Evolutionary conservation across 2,113 vertebrate genomes (phyloP).

Genomic region (Daubentonia madagascariensis): DNA sequence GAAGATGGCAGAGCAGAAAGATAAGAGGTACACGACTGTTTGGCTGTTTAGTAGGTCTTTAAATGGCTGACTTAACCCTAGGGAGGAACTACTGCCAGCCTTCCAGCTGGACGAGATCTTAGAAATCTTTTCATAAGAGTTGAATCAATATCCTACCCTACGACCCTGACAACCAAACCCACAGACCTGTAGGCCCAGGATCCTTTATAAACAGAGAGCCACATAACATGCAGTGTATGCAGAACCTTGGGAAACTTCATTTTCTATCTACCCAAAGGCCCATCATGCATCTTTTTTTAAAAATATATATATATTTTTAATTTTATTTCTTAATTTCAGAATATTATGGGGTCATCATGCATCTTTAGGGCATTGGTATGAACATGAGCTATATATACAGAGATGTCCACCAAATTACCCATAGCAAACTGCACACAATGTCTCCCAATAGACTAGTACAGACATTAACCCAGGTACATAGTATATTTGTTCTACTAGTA

Average conservation of each 20-base stretch:
- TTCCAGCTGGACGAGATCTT: not conserved
- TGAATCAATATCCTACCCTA: too few species aligned
- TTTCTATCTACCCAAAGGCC: not conserved
- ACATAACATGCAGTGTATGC: not conserved
- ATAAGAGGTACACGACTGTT: not conserved
- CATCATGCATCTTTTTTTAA: not conserved
- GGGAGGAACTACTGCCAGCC: not conserved
- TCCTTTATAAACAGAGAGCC: too few species aligned
- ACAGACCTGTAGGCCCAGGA: too few species aligned
- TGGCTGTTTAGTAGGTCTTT: not conserved
- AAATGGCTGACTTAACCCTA: not conserved
- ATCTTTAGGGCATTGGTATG: not conserved
- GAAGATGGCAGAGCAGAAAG: not conserved
- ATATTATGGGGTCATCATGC: too few species aligned
- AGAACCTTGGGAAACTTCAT: not conserved
- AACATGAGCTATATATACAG: not conserved
- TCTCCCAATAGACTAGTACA: not conserved
- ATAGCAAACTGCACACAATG: not conserved
- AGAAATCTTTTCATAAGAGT: too few species aligned
- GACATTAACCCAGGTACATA: not conserved
- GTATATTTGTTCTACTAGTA: not conserved
- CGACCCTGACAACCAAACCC: not conserved
- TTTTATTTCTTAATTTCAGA: too few species aligned
- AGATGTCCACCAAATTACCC: not conserved
- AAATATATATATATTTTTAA: too few species aligned